Evolutionary conservation across 2,888 invertebrate genomes (phyloP).

Genomic region (Drosophila anceps): DNA sequence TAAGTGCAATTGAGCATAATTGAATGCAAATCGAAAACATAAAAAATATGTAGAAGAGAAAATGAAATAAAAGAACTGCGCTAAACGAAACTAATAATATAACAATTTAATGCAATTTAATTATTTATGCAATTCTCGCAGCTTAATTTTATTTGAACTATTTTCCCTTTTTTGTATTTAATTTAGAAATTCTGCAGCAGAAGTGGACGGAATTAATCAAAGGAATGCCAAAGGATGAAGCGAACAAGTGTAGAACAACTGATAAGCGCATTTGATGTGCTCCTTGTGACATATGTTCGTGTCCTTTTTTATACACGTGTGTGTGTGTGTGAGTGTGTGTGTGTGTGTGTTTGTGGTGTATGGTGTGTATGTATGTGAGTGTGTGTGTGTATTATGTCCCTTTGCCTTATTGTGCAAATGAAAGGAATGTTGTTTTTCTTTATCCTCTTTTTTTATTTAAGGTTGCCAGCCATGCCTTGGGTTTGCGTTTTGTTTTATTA

Average conservation of each 20-base stretch:
- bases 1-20: neutral
- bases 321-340: slow-evolving; percentile 13
- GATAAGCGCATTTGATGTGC: slow-evolving; percentile 72
- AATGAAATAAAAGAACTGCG: neutral
- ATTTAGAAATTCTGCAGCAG: neutral
- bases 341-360: slow-evolving; percentile 1
- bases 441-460: slow-evolving; percentile 13
- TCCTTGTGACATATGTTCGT: slow-evolving; percentile 40
- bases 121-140: neutral
- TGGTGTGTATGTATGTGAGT: slow-evolving; percentile 19
- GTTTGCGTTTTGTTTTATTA: slow-evolving; percentile 63
- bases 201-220: slow-evolving; percentile 2
- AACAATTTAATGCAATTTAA: neutral
- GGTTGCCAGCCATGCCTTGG: slow-evolving; percentile 18
- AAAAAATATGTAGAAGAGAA: neutral
- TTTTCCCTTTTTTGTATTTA: neutral
- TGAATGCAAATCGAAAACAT: neutral
- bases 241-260: slow-evolving; percentile 19
- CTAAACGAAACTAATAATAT: too few species aligned
- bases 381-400: slow-evolving; percentile 22
- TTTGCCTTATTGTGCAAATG: slow-evolving; percentile 41
- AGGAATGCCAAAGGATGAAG: neutral
- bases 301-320: slow-evolving; percentile 25
- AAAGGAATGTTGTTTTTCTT: slow-evolving; percentile 28
- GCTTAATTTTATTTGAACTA: neutral